A percentile compares a stretch with the other conserved stretches of the same genome.
Evolutionary conservation across 2,888 invertebrate genomes (phyloP).

Genomic region (Cinara cedri): DNA sequence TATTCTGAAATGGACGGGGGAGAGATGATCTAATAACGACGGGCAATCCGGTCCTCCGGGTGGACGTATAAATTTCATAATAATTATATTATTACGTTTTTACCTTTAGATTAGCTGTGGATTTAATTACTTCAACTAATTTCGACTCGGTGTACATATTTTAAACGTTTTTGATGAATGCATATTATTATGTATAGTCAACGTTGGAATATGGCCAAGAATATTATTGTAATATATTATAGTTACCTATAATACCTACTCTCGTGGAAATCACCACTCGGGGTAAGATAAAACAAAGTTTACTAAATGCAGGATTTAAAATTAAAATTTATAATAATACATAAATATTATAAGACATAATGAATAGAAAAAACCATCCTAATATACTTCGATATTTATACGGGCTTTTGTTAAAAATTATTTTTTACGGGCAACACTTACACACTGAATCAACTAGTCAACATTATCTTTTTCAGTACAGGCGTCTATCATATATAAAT

Average conservation of each 20-base stretch:
- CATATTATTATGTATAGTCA: no score
- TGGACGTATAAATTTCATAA: neutral
- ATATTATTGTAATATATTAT: no score
- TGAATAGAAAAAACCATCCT: no score
- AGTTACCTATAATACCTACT: neutral
- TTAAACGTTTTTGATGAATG: constrained; percentile 13
- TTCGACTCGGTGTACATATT: neutral
- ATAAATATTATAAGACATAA: no score
- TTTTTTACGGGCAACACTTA: no score
- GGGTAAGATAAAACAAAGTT: neutral
- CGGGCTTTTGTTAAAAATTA: no score
- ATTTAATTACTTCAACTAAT: constrained; percentile 7
- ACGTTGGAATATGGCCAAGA: neutral
- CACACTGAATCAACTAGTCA: no score
- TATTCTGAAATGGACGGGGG: neutral
- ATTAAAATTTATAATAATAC: neutral
- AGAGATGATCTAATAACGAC: neutral
- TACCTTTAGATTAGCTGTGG: neutral
- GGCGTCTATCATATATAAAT: no score
- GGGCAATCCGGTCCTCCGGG: neutral
- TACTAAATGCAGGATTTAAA: neutral
- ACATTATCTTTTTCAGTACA: no score
- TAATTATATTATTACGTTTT: neutral
- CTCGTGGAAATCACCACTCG: constrained; percentile 2
- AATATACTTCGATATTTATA: no score